phyloP scores from a whole-genome alignment of 2,797 vertebrate genomes.

The Halcyon badia region DNA sequence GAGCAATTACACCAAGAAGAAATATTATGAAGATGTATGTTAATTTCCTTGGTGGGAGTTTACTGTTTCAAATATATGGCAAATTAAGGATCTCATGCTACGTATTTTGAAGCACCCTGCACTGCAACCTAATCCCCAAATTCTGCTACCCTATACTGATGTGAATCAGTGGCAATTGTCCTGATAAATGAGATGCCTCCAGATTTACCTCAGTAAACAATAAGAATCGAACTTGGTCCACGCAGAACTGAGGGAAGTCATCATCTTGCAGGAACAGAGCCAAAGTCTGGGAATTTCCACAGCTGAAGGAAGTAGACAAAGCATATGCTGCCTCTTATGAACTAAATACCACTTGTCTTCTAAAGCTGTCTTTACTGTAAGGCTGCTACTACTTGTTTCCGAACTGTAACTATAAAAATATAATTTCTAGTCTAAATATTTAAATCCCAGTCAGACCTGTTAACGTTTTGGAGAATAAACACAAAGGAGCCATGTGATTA shows the following conservation, averaged over 20 bases:
- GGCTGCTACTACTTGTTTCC: conserved; percentile 11
- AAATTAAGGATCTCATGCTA: neutral
- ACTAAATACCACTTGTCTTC: conserved; percentile 54
- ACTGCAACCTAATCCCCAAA: neutral
- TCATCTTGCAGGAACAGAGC: neutral
- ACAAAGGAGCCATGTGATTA: neutral
- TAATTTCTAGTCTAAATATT: conserved; percentile 63
- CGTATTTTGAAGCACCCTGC: neutral
- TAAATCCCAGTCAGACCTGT: conserved; percentile 42
- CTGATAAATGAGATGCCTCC: neutral
- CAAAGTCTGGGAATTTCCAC: neutral
- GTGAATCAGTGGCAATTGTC: neutral
- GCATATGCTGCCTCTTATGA: neutral
- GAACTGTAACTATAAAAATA: conserved; percentile 34
- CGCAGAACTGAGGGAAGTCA: neutral
- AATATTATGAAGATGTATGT: neutral
- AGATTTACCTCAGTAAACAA: neutral
- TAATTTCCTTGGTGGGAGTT: neutral
- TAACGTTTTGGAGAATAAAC: conserved; percentile 36
- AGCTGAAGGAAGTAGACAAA: neutral
- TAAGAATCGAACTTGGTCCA: neutral
- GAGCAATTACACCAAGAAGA: neutral
- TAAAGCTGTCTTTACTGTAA: conserved; percentile 10
- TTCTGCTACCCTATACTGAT: neutral
- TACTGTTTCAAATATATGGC: neutral